These are phyloP conservation scores for Platypus cylindrus DNA, from an alignment of 2,888 invertebrate genomes.

Conservation along the genomic window DNA sequence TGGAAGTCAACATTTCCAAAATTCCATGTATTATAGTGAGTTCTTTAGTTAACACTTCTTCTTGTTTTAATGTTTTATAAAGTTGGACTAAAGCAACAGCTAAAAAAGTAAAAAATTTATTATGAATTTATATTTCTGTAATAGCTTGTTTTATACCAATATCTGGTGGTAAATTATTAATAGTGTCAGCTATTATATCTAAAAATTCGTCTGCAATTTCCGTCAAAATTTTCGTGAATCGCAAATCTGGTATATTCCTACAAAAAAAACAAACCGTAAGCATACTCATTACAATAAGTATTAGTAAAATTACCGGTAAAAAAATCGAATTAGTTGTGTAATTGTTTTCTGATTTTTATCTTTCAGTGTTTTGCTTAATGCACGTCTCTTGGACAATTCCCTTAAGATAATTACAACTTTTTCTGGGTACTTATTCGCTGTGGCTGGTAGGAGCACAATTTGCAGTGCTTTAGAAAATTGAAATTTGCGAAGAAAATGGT, in stretches of 20 bases:
- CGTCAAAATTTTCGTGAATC: constrained; percentile 61
- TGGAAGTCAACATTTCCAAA: constrained; percentile 52
- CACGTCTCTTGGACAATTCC: constrained; percentile 75
- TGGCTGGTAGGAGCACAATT: constrained; percentile 47
- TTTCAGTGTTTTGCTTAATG: constrained; percentile 60
- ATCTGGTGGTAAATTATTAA: constrained; percentile 49
- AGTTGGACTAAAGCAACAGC: constrained; percentile 44
- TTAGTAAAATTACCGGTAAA: constrained; percentile 38
- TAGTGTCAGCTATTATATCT: constrained; percentile 56
- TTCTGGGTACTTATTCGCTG: constrained; percentile 57
- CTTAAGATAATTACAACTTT: constrained; percentile 68
- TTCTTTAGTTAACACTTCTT: constrained; percentile 52
- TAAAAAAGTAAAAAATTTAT: constrained; percentile 2
- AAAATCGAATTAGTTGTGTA: constrained; percentile 56
- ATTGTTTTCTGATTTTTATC: constrained; percentile 58
- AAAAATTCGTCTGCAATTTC: constrained; percentile 63
- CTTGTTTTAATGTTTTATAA: constrained; percentile 48
- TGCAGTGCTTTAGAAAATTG: constrained; percentile 72
- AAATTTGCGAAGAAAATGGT: constrained; percentile 63
- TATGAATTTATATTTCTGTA: no score
- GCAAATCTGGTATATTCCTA: constrained; percentile 52
- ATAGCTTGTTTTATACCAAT: constrained; percentile 41
- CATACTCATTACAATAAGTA: not conserved
- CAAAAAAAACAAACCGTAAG: constrained; percentile 56
- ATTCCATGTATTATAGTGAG: constrained; percentile 57